Evolutionary conservation across 1,140 invertebrate species (phyloP).

Genomic region (Hetaerina americana): DNA sequence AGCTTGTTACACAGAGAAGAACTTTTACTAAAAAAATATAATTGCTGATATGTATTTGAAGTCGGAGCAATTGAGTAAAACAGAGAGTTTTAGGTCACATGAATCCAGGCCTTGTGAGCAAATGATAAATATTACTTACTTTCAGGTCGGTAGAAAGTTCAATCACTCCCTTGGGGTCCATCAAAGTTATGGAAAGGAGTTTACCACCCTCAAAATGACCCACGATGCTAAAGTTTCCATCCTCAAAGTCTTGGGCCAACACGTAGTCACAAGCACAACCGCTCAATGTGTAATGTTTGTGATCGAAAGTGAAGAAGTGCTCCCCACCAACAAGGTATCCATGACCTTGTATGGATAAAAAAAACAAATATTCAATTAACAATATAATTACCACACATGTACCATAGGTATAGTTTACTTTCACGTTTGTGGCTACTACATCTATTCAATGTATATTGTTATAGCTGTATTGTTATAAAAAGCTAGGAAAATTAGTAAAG

Average conservation of each 20-base stretch:
- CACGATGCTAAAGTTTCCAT: constrained; percentile 63
- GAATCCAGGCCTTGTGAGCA: not conserved
- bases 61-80: too few relatives aligned
- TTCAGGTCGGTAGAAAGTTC: constrained; percentile 44
- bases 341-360: constrained; percentile 30
- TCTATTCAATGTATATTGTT: too few relatives aligned
- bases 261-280: constrained; percentile 67
- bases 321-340: constrained; percentile 60
- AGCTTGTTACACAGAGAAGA: constrained; percentile 22
- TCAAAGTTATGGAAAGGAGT: constrained; percentile 40
- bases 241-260: constrained; percentile 64
- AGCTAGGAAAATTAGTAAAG: too few relatives aligned
- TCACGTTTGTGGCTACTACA: too few relatives aligned
- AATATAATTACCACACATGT: too few relatives aligned
- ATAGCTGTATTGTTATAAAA: too few relatives aligned
- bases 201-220: constrained; percentile 42
- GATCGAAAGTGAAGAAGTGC: constrained; percentile 79
- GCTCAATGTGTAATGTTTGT: constrained; percentile 57
- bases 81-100: too few relatives aligned
- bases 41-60: too few relatives aligned
- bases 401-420: too few relatives aligned
- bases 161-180: constrained; percentile 42
- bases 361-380: too few relatives aligned
- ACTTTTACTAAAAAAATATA: not conserved
- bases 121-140: constrained; percentile 27